These are phyloP conservation scores for Drosophila sordidula DNA, from an alignment of 2,888 invertebrate genomes.

Conservation along the genomic window DNA sequence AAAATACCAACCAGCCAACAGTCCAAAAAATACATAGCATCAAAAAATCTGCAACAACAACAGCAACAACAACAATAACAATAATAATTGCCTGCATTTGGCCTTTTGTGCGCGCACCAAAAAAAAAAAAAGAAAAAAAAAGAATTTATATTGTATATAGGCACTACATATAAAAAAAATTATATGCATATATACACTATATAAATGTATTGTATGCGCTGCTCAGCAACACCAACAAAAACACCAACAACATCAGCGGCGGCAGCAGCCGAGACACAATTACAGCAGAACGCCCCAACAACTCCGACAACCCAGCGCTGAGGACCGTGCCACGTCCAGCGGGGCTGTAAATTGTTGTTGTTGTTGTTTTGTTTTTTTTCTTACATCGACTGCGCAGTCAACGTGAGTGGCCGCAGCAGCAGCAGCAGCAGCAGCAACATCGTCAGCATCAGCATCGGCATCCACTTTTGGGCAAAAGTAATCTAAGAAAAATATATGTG, in stretches of 20 bases:
- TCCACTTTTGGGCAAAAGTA: constrained; percentile 77
- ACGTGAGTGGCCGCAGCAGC: constrained; percentile 31
- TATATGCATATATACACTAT: constrained; percentile 46
- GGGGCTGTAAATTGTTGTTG: constrained; percentile 36
- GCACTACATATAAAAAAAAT: constrained; percentile 48
- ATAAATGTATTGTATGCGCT: constrained; percentile 42
- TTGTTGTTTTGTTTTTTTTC: constrained; percentile 26
- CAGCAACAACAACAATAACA: constrained; percentile 42
- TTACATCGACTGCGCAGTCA: constrained; percentile 43
- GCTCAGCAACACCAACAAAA: constrained; percentile 36
- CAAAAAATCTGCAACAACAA: constrained; percentile 44
- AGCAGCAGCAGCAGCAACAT: constrained; percentile 31
- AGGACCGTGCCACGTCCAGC: constrained; percentile 34
- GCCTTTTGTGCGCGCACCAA: constrained; percentile 70
- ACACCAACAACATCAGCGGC: constrained; percentile 13
- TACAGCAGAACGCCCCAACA: constrained; percentile 58
- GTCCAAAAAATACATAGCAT: constrained; percentile 53
- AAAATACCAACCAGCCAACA: constrained; percentile 56
- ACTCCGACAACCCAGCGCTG: constrained; percentile 35
- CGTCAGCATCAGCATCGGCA: constrained; percentile 23
- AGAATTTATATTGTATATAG: constrained; percentile 54
- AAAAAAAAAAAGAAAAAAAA: constrained; percentile 36
- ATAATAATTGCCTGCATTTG: constrained; percentile 71
- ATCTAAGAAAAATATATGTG: constrained; percentile 82
- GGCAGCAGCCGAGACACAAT: constrained; percentile 43